Conservation (phyloP, 2,113 vertebrate species). For the Capreolus pygargus region DNA sequence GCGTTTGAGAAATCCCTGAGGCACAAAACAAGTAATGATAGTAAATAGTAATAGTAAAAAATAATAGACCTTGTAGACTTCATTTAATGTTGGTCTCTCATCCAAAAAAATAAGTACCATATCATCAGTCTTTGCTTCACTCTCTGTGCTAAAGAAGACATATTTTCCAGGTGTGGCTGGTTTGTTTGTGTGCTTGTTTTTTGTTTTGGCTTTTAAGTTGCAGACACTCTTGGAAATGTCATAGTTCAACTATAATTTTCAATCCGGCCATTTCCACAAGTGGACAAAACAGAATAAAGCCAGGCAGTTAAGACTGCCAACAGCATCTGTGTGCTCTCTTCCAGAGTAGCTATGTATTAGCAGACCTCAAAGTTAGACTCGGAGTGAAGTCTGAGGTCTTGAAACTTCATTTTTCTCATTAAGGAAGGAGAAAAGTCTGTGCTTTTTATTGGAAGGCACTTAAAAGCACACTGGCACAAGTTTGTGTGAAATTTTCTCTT, state of each 20-base stretch:
- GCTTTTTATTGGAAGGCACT: background rate
- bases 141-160: background rate
- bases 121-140: background rate
- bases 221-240: background rate
- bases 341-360: background rate
- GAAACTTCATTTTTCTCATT: background rate
- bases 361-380: background rate
- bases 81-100: slow-evolving; percentile 26
- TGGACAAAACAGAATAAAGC: background rate
- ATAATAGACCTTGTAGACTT: background rate
- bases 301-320: background rate
- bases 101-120: background rate
- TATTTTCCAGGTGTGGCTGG: background rate
- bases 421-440: background rate
- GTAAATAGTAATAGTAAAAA: background rate
- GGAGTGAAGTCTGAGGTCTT: background rate
- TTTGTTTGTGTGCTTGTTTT: background rate
- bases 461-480: background rate
- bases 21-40: background rate
- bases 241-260: background rate
- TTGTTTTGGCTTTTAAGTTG: background rate
- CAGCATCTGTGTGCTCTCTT: background rate
- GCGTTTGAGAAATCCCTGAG: background rate
- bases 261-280: background rate
- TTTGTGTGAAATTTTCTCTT: background rate